Evolutionary conservation across 2,113 vertebrate species (phyloP), one percentile per base, ranked within the genome.

Genomic region (Asarcornis scutulata): DNA sequence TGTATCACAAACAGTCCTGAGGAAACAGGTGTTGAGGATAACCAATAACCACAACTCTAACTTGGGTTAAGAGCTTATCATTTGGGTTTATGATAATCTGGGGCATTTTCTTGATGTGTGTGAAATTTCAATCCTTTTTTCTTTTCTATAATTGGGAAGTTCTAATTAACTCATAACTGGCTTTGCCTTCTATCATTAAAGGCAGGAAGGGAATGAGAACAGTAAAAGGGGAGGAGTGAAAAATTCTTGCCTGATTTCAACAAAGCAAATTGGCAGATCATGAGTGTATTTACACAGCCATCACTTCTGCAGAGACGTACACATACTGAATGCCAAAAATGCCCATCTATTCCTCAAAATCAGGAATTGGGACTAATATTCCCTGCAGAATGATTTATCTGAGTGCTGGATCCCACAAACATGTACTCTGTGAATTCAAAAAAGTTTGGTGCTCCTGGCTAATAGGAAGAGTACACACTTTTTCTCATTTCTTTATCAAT

Each of bases 241-340:
- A 88, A 88, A 89, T 26, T 77, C 34, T 52, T 76, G 74, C 27
- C 55, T 63, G 48, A 84, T 84, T 89, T 92, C 91, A 94, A 88
- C 48, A 79, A 92, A 95, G 64, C 68, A 83, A 94, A 89, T 31
- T 62, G 77, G 62, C n/a, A 89, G 71, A 62, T 62, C 36, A 79
- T 66, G 42, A 73, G 38, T 23, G 17, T 82, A 46, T 88, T 95
- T 88, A 88, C 4, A 2, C 4, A 78, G 53, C 31, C 48, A 46
- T 44, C 20, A 14, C 26, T 77, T 82, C 75, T 89, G 63, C n/a
- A 55, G 23, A 92, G 86, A 32, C 74, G 50, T 55, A 55, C 44
- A 58, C 25, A 60, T 7, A 34, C 0, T 29, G 58, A 82, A 62
- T 64, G 50, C 40, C 48, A 66, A 73, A 80, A 78, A 86, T 67